phyloP scores from a whole-genome alignment of 2,888 invertebrate species.

The Maniola hyperantus region DNA sequence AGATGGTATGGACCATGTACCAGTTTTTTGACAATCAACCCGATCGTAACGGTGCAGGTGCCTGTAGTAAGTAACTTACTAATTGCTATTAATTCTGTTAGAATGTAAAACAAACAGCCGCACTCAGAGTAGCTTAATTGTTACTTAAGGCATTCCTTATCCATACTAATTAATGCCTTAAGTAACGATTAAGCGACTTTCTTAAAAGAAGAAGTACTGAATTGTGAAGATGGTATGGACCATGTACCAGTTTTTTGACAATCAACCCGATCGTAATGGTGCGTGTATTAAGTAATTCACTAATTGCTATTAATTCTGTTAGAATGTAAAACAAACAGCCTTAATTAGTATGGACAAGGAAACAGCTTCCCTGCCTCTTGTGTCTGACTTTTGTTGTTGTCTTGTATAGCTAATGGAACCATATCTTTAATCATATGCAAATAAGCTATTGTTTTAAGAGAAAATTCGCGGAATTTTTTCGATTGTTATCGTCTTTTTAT shows the following conservation, averaged over 20 bases:
- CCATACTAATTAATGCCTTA: too few species aligned
- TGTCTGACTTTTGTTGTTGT: too few species aligned
- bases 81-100: background rate
- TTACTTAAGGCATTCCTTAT: too few species aligned
- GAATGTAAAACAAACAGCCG: too few species aligned
- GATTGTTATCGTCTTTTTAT: conserved; percentile 8
- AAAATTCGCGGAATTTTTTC: background rate
- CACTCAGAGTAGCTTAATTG: too few species aligned
- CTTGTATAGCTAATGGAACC: too few species aligned
- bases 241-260: conserved; percentile 11
- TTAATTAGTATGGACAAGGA: too few species aligned
- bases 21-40: conserved; percentile 10
- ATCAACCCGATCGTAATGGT: background rate
- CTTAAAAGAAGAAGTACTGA: too few species aligned
- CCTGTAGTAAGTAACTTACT: background rate
- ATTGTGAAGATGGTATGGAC: conserved; percentile 14
- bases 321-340: too few species aligned
- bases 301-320: background rate
- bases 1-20: conserved; percentile 18
- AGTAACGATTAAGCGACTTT: too few species aligned
- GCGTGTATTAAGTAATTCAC: background rate
- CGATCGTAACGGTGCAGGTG: background rate
- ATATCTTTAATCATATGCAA: background rate
- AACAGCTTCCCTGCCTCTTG: too few species aligned
- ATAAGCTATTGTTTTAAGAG: background rate